Percentiles rank a stretch among this genome's conserved stretches.
Conservation (phyloP, 2,113 vertebrate genomes). For the Pluvialis apricaria region DNA sequence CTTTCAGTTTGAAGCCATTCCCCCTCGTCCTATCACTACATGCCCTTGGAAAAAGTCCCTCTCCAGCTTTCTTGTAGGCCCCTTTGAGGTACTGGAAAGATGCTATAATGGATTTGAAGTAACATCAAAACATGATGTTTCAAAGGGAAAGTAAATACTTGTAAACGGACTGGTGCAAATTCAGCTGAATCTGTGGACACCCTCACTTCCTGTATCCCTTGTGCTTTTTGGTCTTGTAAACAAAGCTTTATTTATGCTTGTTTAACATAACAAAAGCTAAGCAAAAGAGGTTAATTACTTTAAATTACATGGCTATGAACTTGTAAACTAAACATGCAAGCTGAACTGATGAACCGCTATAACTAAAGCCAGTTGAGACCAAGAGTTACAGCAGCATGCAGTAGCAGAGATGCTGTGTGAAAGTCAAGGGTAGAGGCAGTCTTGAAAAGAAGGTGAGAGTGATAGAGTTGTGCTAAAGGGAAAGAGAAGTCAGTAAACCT, state of each 20-base stretch:
- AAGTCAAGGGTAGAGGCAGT: not conserved
- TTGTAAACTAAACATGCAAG: not conserved
- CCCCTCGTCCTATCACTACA: no score
- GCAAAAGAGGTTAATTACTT: not conserved
- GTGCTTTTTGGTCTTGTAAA: not conserved
- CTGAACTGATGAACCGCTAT: not conserved
- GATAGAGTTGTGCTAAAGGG: not conserved
- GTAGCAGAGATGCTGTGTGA: not conserved
- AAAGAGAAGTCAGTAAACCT: not conserved
- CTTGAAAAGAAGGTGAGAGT: not conserved
- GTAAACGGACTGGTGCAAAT: not conserved
- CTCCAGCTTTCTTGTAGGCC: no score
- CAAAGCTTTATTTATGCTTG: not conserved
- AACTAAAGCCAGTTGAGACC: not conserved
- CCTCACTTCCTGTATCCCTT: not conserved
- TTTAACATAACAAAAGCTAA: no score
- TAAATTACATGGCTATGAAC: not conserved
- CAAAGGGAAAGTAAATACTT: not conserved
- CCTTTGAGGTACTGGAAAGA: no score
- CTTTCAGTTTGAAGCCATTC: no score
- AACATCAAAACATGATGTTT: not conserved
- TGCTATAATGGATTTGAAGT: not conserved
- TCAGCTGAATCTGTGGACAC: not conserved
- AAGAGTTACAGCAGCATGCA: not conserved
- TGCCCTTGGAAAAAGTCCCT: no score